Conservation (phyloP, 2,113 vertebrate genomes). For the Telmatochromis sp. region DNA sequence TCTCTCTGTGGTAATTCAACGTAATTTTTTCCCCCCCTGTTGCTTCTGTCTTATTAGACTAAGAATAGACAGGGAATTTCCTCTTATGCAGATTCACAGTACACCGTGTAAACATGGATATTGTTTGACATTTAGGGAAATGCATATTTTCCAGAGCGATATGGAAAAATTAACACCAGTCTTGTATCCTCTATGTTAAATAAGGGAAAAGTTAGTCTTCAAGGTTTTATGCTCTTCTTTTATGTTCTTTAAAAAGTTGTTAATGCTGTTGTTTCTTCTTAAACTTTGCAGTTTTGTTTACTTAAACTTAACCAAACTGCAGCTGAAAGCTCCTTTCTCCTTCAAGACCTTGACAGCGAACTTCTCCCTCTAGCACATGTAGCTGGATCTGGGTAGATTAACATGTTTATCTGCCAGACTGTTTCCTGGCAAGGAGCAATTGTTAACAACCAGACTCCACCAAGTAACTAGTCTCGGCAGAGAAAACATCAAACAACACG, state of each 20-base stretch:
- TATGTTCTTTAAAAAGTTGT: neutral
- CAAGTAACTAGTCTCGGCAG: neutral
- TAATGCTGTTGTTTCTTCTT: neutral
- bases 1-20: constrained; percentile 65
- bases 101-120: neutral
- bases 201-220: neutral
- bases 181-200: neutral
- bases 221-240: neutral
- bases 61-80: neutral
- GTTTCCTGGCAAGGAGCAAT: neutral
- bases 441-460: neutral
- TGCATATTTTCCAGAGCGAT: neutral
- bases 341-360: neutral
- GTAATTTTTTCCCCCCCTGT: neutral
- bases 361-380: neutral
- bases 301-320: neutral
- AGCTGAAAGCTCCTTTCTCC: neutral
- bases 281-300: neutral
- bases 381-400: neutral
- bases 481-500: neutral
- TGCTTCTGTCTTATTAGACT: neutral
- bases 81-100: neutral
- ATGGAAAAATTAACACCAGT: neutral
- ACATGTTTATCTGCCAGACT: neutral
- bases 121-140: neutral